Percentiles rank a stretch among this genome's conserved stretches.
phyloP scores from a whole-genome alignment of 1,140 invertebrate species.

The Euura saliciscinereae region DNA sequence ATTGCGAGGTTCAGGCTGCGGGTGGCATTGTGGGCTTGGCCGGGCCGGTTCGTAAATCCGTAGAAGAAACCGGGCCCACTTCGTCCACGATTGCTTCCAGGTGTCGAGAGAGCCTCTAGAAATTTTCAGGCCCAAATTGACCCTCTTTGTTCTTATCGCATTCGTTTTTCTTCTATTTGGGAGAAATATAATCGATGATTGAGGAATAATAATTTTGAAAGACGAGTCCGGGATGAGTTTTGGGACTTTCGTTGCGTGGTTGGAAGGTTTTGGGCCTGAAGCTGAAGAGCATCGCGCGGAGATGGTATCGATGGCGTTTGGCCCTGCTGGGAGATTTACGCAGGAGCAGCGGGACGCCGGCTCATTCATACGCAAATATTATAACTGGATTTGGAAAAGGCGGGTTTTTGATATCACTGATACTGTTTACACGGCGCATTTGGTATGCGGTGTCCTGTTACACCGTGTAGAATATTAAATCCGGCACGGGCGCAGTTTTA shows the following conservation, averaged over 20 bases:
- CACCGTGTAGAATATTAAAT: not conserved
- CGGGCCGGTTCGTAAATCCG: not conserved
- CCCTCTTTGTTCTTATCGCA: too few species aligned
- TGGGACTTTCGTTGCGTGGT: not conserved
- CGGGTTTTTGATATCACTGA: conserved; percentile 32
- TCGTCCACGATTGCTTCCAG: not conserved
- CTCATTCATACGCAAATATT: conserved; percentile 51
- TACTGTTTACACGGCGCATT: conserved; percentile 31
- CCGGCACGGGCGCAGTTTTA: too few species aligned
- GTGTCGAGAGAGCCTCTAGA: not conserved
- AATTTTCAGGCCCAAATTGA: too few species aligned
- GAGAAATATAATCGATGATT: too few species aligned
- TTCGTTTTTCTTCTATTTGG: too few species aligned
- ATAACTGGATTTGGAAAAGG: conserved; percentile 30
- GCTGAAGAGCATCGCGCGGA: not conserved
- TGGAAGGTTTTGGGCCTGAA: not conserved
- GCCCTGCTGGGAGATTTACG: conserved; percentile 46
- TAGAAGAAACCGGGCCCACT: not conserved
- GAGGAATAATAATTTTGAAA: too few species aligned
- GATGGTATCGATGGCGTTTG: conserved; percentile 5
- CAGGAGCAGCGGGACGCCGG: conserved; percentile 27
- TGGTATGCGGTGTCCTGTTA: not conserved
- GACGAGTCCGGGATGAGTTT: too few species aligned
- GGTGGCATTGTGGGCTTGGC: not conserved
- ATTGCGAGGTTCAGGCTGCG: not conserved